Evolutionary conservation across 2,797 vertebrate species (phyloP), one percentile per base, ranked within the genome.

Genomic region (Sardinella longiceps): DNA sequence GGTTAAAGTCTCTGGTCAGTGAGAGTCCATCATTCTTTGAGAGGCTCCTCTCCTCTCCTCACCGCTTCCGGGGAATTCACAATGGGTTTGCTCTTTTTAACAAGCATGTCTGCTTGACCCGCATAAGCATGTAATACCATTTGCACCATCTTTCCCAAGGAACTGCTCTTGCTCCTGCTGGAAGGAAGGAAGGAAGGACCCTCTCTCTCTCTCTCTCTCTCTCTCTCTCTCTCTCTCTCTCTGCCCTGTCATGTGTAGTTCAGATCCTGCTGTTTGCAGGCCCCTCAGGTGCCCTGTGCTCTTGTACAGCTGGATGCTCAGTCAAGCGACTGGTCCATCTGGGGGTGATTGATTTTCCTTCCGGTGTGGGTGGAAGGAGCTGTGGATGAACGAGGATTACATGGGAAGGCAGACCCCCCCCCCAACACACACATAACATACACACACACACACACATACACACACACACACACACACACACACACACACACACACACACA

Each of bases 311-410:
- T 74, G 66, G 66, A 39, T 74, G 66, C 66, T 74, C 66, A 74
- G 30, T 33, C 66, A 39, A 37, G 66, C 66, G 30, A 4, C 15
- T 14, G 66, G 66, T 37, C 66, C 66, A 74, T 39, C 66, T 33
- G 30, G 15, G 15, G 33, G 30, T 74, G 66, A 74, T 74, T 74
- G 66, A 74, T 74, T 74, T 74, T 74, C 66, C 66, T 74, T 74
- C 66, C 66, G 39, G 66, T 74, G 30, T 74, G 66, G 12, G 66
- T 74, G 39, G 66, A 74, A 33, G 30, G 66, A 74, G 33, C 30
- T 28, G 12, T 74, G 66, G 30, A 30, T 74, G 66, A 37, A 74
- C 14, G 18, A 33, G 66, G 66, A 74, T 74, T 74, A 74, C 66
- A 74, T 39, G 60, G 10, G 2, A 2, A 7, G 3, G 2, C 12